Percentiles rank a stretch among this genome's conserved stretches.
These are phyloP conservation scores for Calameuta pallipes DNA, from an alignment of 2,888 invertebrate genomes.

Conservation along the genomic window DNA sequence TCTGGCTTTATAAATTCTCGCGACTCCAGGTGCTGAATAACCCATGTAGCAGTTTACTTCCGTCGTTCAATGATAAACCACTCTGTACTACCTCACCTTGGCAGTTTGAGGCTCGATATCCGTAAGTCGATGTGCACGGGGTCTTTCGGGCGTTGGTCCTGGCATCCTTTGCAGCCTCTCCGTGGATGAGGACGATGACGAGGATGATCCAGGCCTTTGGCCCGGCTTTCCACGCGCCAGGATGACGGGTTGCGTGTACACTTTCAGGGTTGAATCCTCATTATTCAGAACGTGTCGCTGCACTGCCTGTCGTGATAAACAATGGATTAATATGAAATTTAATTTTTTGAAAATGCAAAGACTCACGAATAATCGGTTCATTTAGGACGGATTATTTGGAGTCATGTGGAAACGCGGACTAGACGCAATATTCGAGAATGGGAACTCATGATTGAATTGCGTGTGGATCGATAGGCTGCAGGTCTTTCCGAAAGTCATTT, in stretches of 20 bases:
- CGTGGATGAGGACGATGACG: constrained; percentile 53
- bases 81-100: constrained; percentile 44
- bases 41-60: not conserved
- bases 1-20: not conserved
- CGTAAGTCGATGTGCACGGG: constrained; percentile 61
- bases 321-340: not conserved
- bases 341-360: not conserved
- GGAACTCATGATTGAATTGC: not conserved
- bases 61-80: not conserved
- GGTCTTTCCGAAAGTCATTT: not conserved
- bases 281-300: constrained; percentile 11
- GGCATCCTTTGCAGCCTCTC: constrained; percentile 60
- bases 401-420: not conserved
- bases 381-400: not conserved
- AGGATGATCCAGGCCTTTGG: constrained; percentile 58
- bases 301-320: not conserved
- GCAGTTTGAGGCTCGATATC: constrained; percentile 60
- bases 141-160: constrained; percentile 60
- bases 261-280: constrained; percentile 26
- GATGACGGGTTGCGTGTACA: constrained; percentile 34
- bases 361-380: not conserved
- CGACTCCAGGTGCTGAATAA: not conserved
- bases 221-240: constrained; percentile 58
- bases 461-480: not conserved
- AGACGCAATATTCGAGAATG: not conserved